Base-by-base conservation (phyloP, 2,797 vertebrate genomes). In the Arnoldichthys spilopterus region DNA sequence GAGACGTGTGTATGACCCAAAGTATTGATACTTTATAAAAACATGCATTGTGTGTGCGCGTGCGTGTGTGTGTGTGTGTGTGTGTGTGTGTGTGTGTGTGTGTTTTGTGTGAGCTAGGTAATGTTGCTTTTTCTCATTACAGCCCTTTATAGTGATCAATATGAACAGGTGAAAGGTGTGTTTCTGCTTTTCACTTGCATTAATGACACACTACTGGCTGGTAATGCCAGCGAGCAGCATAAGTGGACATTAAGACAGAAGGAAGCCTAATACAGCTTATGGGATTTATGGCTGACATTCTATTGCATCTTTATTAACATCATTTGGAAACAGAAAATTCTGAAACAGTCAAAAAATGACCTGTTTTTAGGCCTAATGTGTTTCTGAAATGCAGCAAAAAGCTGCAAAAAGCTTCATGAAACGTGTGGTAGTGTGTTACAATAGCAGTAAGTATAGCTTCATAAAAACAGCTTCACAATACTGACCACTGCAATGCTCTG, bases 121-220 rank as follows among this genome's bases (percentile, higher is more conserved):
- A 62, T 62, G 56, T 58, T 58, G 58, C 18, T 26, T 61, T 30
- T 61, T 61, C 58, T 61, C 26, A 61, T 30, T 61, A 15, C 30
- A 16, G 30, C 15, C n/a, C 59, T 20, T 16, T 34, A 12, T 37
- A 63, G 6, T 63, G 32, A 63, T 63, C 61, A 63, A 63, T 63
- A 37, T 28, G 61, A 37, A n/a, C 61, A 63, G 30, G 30, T 40
- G n/a, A 40, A 40, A 40, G 62, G 28, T 37, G 26, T 56, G 20
- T 49, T 69, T 20, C n/a, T 68, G 22, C 66, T 49, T 68, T 77
- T 77, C 67, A 51, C 34, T 32, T 45, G 54, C 28, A 56, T 62
- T 62, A 77, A 70, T 70, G 56, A n/a, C 32, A 62, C 58, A 63
- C 11, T 5, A 24, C 58, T 71, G 45, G 12, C 45, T 30, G 58